Conservation (phyloP, 2,888 invertebrate species). For the Melangyna quadrimaculata region DNA sequence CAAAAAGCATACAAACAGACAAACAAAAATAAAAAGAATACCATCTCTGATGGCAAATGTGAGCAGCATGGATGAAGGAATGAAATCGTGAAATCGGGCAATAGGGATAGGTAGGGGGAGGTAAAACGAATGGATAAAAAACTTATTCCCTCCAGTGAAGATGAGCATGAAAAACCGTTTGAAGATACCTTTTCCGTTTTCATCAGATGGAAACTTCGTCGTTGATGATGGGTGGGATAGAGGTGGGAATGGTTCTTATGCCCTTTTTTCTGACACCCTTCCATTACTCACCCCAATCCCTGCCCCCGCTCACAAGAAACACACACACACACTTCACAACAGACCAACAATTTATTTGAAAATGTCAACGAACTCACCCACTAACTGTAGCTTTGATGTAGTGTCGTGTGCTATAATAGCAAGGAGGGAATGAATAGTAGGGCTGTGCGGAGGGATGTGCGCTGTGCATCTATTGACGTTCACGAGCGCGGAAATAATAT, state of each 20-base stretch:
- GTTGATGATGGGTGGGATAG: background rate
- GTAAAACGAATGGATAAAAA: background rate
- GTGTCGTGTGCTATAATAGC: background rate
- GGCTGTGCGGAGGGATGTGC: background rate
- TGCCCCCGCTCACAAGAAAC: background rate
- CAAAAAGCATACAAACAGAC: slow-evolving; percentile 28
- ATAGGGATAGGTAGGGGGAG: background rate
- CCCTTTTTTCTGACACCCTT: background rate
- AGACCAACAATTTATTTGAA: slow-evolving; percentile 47
- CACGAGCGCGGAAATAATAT: slow-evolving; percentile 64
- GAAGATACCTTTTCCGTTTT: slow-evolving; percentile 50
- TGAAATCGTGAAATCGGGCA: background rate
- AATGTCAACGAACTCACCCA: slow-evolving; percentile 68
- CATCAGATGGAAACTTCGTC: slow-evolving; percentile 17
- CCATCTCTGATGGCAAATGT: background rate
- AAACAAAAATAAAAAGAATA: background rate
- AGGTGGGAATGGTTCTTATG: background rate
- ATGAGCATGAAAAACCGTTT: slow-evolving; percentile 58
- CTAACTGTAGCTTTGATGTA: slow-evolving; percentile 33
- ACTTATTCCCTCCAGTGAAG: slow-evolving; percentile 55
- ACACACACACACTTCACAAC: background rate
- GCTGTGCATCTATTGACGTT: slow-evolving; percentile 47
- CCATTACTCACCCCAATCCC: background rate
- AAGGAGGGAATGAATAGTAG: background rate
- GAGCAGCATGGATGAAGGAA: background rate